Base-by-base conservation (phyloP, 2,888 invertebrate species). In the Molorchus minor region DNA sequence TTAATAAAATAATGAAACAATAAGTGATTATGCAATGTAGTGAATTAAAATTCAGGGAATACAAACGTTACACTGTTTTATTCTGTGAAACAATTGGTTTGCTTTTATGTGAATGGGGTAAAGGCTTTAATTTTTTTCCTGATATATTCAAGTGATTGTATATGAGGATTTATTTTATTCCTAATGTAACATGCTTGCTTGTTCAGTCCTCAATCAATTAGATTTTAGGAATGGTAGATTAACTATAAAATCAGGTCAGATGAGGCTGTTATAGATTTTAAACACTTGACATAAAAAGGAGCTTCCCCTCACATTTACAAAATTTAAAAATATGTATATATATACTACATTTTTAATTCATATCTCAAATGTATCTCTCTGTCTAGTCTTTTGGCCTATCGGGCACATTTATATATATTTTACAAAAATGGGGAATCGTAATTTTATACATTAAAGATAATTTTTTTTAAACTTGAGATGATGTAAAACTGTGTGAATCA, bases 131-230 rank as follows among this genome's bases (percentile, higher is more conserved):
- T 59, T 49, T 57, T 56, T 57, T 56, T 59, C 38, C 54, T 58
- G 55, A 58, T 62, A 58, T 41, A 58, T 67, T 61, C 53, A 69
- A 65, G 66, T 70, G 67, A 70, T 61, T 65, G 61, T 68, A n/a
- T n/a, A 65, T 60, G 59, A 52, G n/a, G 17, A 33, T 51, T 67
- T 58, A 67, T 65, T 65, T 62, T 67, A 69, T 58, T 56, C 20
- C 53, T 47, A 21, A 38, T 53, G 40, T 29, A 44, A 52, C 58
- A 52, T 58, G 58, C 65, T 65, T 65, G 60, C 65, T 56, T 62
- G 30, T 61, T 62, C 12, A 56, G 47, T 45, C 57, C 46, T 64
- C 57, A 36, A 51, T n/a, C 55, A 55, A 47, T 60, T 58, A 15
- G 36, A 49, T 61, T 56, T 20, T 55, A 58, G 58, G 53, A 57